A percentile compares a stretch with the other conserved stretches of the same genome.
phyloP scores from a whole-genome alignment of 1,140 invertebrate genomes.

The Achroia grisella region DNA sequence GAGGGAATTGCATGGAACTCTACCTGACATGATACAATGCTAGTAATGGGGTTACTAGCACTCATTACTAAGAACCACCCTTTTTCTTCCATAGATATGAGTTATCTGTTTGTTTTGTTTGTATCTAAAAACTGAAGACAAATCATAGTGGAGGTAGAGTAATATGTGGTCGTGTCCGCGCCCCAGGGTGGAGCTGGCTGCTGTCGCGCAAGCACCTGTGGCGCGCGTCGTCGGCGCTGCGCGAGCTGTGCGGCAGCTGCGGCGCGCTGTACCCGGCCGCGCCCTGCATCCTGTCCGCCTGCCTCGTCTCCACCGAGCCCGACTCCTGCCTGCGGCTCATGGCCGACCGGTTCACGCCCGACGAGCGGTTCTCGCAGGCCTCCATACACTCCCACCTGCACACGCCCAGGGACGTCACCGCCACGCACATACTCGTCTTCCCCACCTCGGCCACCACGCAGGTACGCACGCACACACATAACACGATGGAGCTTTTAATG shows the following conservation, averaged over 20 bases:
- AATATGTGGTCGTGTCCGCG: background rate
- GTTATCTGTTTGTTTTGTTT: too few species aligned
- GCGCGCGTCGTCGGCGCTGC: constrained; percentile 89
- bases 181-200: constrained; percentile 91
- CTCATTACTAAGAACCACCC: too few species aligned
- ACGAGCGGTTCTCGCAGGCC: constrained; percentile 90
- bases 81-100: too few species aligned
- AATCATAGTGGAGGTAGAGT: too few species aligned
- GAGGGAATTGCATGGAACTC: too few species aligned
- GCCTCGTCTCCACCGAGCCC: constrained; percentile 96
- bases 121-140: too few species aligned
- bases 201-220: constrained; percentile 93
- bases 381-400: constrained; percentile 89
- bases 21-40: too few species aligned
- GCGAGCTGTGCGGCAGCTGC: constrained; percentile 94
- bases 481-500: too few species aligned
- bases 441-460: constrained; percentile 97
- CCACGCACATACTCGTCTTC: constrained; percentile 99
- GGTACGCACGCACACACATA: constrained; percentile 66
- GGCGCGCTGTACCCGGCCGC: constrained; percentile 85
- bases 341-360: constrained; percentile 95
- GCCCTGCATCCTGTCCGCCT: constrained; percentile 96
- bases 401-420: constrained; percentile 95
- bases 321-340: constrained; percentile 95
- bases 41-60: too few species aligned